Evolutionary conservation across 37 sponge, comb jelly and placozoan genomes (phyloP).

Genomic region (Aplysina aerophoba): DNA sequence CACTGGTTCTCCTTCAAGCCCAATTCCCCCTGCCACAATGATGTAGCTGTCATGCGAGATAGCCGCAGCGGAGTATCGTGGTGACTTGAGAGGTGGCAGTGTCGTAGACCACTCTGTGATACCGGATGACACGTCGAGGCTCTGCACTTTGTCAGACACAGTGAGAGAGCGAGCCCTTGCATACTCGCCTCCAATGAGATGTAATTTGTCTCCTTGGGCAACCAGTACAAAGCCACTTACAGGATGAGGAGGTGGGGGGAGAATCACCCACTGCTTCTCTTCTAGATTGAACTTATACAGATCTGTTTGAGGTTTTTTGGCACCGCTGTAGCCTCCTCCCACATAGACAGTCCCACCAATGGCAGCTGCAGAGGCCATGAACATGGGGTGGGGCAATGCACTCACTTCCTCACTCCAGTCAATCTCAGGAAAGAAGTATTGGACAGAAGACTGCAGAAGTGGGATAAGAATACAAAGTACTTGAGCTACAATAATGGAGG

Average conservation of each 20-base stretch:
- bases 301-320: background rate
- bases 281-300: slow-evolving; percentile 13
- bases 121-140: background rate
- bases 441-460: too few species aligned
- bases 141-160: slow-evolving; percentile 32
- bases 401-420: too few species aligned
- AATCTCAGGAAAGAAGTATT: too few species aligned
- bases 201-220: background rate
- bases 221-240: background rate
- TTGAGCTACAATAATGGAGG: too few species aligned
- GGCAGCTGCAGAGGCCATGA: slow-evolving; percentile 6
- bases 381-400: background rate
- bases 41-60: background rate
- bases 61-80: slow-evolving; percentile 16
- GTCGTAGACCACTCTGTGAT: background rate
- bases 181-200: slow-evolving; percentile 12
- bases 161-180: background rate
- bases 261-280: background rate
- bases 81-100: background rate
- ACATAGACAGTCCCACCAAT: background rate
- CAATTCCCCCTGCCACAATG: slow-evolving; percentile 22
- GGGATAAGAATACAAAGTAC: too few species aligned
- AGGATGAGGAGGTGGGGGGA: background rate
- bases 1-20: slow-evolving; percentile 10
- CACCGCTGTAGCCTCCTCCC: slow-evolving; percentile 20